A percentile compares a stretch with the other conserved stretches of the same genome.
These are phyloP conservation scores for Campoletis sonorensis DNA, from an alignment of 1,140 invertebrate species.

Conservation along the genomic window DNA sequence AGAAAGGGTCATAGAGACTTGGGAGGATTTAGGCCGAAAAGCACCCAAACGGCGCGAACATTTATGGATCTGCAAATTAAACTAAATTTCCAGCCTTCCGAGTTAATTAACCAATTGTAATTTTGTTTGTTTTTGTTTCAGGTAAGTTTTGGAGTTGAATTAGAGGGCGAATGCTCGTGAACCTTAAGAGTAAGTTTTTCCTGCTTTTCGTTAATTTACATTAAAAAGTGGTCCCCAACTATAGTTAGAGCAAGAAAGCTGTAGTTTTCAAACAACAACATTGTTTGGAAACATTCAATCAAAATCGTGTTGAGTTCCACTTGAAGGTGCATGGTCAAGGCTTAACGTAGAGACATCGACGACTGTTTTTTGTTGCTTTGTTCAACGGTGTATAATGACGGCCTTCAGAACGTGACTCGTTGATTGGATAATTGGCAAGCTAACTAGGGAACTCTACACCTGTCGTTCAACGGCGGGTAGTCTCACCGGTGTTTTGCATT, in stretches of 20 bases:
- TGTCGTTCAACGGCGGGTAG: constrained; percentile 35
- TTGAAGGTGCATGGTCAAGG: too few relatives aligned
- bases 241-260: too few relatives aligned
- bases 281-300: too few relatives aligned
- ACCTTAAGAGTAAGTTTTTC: too few relatives aligned
- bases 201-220: too few relatives aligned
- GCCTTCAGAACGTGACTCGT: neutral
- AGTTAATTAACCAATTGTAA: neutral
- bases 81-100: neutral
- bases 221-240: too few relatives aligned
- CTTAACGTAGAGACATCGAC: neutral
- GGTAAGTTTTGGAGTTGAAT: neutral
- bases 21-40: too few relatives aligned
- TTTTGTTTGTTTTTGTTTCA: neutral
- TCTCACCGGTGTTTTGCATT: constrained; percentile 32
- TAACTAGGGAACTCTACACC: constrained; percentile 19
- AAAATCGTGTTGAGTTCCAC: too few relatives aligned
- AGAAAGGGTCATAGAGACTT: too few relatives aligned
- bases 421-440: constrained; percentile 40
- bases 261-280: too few relatives aligned
- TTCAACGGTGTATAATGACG: neutral
- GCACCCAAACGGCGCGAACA: too few relatives aligned
- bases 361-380: neutral
- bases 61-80: too few relatives aligned
- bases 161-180: neutral